phyloP scores from a whole-genome alignment of 2,113 vertebrate species.

The Rhabdornis inornatus region DNA sequence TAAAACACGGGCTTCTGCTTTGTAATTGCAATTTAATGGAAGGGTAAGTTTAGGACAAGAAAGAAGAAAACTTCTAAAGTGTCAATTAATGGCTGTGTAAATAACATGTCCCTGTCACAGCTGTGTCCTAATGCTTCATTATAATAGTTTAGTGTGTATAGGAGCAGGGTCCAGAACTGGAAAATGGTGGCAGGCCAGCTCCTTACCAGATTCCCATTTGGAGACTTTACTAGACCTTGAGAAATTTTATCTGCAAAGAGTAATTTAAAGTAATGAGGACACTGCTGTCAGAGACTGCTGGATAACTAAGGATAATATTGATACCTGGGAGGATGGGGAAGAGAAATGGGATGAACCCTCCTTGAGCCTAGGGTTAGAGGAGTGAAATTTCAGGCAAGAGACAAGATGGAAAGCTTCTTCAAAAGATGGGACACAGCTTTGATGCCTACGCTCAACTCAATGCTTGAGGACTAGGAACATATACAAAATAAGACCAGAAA shows the following conservation, averaged over 20 bases:
- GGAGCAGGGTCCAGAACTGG: background rate
- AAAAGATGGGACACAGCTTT: background rate
- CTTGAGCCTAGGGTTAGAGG: background rate
- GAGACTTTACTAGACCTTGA: background rate
- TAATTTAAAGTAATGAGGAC: background rate
- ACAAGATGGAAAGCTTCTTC: background rate
- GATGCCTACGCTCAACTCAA: background rate
- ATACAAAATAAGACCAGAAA: background rate
- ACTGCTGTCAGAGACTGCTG: background rate
- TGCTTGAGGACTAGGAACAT: background rate
- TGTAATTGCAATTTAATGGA: background rate
- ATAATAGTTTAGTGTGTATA: background rate
- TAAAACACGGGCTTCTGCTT: background rate
- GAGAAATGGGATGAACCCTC: background rate
- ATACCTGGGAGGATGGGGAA: background rate
- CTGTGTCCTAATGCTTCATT: background rate
- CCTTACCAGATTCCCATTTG: background rate
- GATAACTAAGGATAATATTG: background rate
- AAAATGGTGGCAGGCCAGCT: background rate
- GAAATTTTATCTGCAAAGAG: background rate
- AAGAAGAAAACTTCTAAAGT: background rate
- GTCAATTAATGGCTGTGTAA: background rate
- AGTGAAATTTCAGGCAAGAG: background rate
- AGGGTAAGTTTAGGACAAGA: background rate
- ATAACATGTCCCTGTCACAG: background rate